A percentile compares a stretch with the other conserved stretches of the same genome.
Conservation (phyloP, 1,140 invertebrate genomes). For the Parapsyche elsis region DNA sequence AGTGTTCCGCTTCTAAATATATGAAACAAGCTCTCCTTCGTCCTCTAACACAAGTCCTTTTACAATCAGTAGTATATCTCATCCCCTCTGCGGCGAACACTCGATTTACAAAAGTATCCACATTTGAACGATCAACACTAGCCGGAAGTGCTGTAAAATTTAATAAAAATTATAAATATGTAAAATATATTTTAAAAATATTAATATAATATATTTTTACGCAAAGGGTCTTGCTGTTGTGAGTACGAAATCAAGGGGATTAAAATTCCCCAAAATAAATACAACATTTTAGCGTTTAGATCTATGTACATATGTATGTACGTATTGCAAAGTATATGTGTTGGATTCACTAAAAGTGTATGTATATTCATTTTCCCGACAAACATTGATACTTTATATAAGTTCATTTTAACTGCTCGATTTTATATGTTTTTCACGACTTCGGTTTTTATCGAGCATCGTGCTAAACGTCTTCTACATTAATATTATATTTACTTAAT, state of each 20-base stretch:
- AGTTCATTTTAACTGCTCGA: too few species aligned
- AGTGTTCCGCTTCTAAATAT: slow-evolving; percentile 65
- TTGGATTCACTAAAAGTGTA: too few species aligned
- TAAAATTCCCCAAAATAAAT: background rate
- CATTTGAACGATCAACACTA: background rate
- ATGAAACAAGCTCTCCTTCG: slow-evolving; percentile 62
- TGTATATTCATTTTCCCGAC: too few species aligned
- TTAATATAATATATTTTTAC: background rate
- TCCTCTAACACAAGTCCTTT: slow-evolving; percentile 46
- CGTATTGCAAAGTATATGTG: too few species aligned
- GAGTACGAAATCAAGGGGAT: background rate
- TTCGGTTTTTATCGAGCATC: too few species aligned
- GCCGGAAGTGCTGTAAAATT: background rate
- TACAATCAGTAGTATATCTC: slow-evolving; percentile 40
- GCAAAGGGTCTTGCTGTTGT: background rate
- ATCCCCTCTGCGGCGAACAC: background rate
- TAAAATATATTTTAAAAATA: background rate
- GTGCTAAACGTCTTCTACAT: too few species aligned
- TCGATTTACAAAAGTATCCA: background rate
- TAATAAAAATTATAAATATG: background rate
- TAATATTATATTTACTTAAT: too few species aligned
- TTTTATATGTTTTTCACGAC: too few species aligned
- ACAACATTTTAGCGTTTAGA: background rate
- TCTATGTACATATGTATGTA: too few species aligned
- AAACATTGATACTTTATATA: too few species aligned